These are phyloP conservation scores for Stegodyphus mimosarum DNA, from an alignment of 1,140 invertebrate genomes.

Conservation along the genomic window DNA sequence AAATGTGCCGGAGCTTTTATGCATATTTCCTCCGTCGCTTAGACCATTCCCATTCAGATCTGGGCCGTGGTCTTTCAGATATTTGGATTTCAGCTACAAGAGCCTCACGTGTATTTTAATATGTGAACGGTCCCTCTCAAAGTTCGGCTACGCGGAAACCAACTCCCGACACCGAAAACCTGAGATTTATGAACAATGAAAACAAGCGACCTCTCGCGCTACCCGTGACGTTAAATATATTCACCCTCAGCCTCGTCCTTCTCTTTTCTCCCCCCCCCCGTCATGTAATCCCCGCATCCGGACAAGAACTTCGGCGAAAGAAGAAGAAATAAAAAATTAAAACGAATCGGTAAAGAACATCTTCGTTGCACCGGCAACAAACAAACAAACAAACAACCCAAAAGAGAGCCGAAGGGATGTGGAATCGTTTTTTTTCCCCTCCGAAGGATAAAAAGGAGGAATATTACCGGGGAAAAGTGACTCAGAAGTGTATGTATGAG, in stretches of 20 bases:
- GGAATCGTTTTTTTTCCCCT: no score
- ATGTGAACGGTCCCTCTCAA: no score
- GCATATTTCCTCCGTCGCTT: no score
- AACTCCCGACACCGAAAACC: not conserved
- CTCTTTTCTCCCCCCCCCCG: not conserved
- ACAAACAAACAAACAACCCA: not conserved
- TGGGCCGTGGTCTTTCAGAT: no score
- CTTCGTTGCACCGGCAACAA: not conserved
- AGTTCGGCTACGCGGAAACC: not conserved
- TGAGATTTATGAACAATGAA: constrained; percentile 21
- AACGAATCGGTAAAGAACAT: no score
- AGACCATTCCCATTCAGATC: no score
- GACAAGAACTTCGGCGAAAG: constrained; percentile 3
- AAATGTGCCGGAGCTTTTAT: no score
- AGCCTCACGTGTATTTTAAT: no score
- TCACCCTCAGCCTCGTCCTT: not conserved
- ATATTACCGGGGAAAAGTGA: not conserved
- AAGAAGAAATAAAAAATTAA: not conserved
- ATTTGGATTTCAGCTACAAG: no score
- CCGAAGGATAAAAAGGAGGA: not conserved
- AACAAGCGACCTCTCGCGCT: not conserved
- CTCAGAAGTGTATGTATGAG: not conserved
- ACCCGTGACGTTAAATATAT: constrained; percentile 7
- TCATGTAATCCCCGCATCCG: constrained; percentile 10
- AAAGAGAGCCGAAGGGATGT: not conserved